These are phyloP conservation scores for Tupiocoris notatus DNA, from an alignment of 2,888 invertebrate genomes.

Conservation along the genomic window DNA sequence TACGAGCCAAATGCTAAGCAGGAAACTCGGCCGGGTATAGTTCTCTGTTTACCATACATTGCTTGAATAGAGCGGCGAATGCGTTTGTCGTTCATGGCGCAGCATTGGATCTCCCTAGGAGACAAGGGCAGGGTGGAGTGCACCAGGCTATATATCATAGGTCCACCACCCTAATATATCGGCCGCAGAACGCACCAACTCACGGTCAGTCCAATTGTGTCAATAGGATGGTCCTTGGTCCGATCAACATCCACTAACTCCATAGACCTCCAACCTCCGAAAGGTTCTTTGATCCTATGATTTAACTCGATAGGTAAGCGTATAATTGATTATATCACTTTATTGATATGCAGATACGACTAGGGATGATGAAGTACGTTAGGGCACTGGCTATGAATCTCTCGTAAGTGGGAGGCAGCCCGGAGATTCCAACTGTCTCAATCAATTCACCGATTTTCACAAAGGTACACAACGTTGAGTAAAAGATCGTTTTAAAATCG, in stretches of 20 bases:
- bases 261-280: background rate
- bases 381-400: background rate
- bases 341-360: background rate
- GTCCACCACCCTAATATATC: background rate
- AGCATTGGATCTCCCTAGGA: background rate
- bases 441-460: too few relatives aligned
- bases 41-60: background rate
- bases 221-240: too few relatives aligned
- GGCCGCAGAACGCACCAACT: background rate
- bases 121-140: background rate
- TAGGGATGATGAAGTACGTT: background rate
- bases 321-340: conserved; percentile 4
- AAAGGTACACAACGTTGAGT: too few relatives aligned
- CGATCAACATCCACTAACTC: background rate
- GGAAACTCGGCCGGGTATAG: background rate
- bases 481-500: too few relatives aligned
- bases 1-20: background rate
- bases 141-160: background rate
- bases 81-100: background rate
- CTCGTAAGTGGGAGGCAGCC: too few relatives aligned
- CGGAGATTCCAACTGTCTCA: too few relatives aligned
- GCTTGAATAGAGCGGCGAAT: background rate
- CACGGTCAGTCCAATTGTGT: background rate
- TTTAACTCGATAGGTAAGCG: background rate
- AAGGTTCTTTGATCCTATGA: background rate